A percentile compares a stretch with the other conserved stretches of the same genome.
Conservation (phyloP, 2,888 invertebrate species). For the Epistrophella euchroma region DNA sequence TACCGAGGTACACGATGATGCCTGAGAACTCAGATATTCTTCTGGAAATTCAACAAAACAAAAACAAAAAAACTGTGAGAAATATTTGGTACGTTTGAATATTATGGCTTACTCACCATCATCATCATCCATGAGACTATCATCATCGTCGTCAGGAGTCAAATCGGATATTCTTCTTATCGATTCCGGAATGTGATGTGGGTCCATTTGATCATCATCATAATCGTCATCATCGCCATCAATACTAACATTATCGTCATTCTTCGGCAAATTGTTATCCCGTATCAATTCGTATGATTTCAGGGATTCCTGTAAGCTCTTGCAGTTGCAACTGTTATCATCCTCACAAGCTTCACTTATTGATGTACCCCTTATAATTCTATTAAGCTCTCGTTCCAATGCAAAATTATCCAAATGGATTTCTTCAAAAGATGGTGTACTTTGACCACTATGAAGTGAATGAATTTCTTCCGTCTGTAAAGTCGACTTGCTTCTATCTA, state of each 20-base stretch:
- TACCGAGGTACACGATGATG: conserved; percentile 76
- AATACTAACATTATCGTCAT: conserved; percentile 50
- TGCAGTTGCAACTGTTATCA: conserved; percentile 70
- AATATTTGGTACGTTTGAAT: not conserved
- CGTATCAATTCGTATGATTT: conserved; percentile 67
- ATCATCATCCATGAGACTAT: conserved; percentile 73
- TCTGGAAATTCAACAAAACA: conserved; percentile 33
- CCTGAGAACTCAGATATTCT: conserved; percentile 69
- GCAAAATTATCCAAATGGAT: conserved; percentile 68
- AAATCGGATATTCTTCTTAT: conserved; percentile 59
- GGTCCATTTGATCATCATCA: conserved; percentile 72
- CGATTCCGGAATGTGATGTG: conserved; percentile 62
- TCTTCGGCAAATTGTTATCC: conserved; percentile 24
- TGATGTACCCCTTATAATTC: conserved; percentile 66
- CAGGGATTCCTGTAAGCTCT: conserved; percentile 65
- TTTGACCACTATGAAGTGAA: conserved; percentile 48
- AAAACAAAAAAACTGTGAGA: not conserved
- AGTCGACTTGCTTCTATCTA: conserved; percentile 13
- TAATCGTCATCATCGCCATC: conserved; percentile 52
- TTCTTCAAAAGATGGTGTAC: conserved; percentile 67
- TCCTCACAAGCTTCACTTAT: conserved; percentile 71
- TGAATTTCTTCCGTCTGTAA: conserved; percentile 30
- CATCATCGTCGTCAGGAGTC: conserved; percentile 63
- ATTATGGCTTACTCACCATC: conserved; percentile 41
- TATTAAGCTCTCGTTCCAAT: conserved; percentile 59